phyloP scores from a whole-genome alignment of 2,113 vertebrate species.

The Promerops cafer region DNA sequence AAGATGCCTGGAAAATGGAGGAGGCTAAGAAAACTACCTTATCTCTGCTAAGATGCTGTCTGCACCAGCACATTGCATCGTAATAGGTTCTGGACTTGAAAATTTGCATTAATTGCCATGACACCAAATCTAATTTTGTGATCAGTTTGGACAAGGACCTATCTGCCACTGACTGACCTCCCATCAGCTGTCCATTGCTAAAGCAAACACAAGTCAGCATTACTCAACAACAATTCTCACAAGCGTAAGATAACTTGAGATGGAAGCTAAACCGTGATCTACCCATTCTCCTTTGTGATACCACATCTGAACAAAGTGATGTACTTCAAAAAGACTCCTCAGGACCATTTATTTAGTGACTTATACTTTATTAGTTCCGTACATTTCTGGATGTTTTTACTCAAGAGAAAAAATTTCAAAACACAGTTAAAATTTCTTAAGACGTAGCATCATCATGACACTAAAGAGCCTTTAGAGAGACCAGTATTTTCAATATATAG shows the following conservation, averaged over 20 bases:
- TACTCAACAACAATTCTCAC: neutral
- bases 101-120: neutral
- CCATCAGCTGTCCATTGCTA: neutral
- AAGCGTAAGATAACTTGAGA: neutral
- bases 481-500: neutral
- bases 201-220: neutral
- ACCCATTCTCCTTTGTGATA: neutral
- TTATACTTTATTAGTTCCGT: neutral
- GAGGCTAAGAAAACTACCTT: neutral
- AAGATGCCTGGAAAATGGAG: neutral
- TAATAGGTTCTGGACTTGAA: neutral
- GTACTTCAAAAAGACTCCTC: neutral
- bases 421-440: neutral
- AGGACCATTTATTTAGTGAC: neutral
- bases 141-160: neutral
- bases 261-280: neutral
- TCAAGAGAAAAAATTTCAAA: neutral
- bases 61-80: neutral
- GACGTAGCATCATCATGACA: neutral
- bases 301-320: neutral
- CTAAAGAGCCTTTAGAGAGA: neutral
- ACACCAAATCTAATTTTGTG: neutral
- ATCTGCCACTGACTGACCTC: neutral
- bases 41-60: neutral
- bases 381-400: neutral